Percentiles rank a stretch among this genome's conserved stretches.
These are phyloP conservation scores for Sminthurinus aureus DNA, from an alignment of 2,888 invertebrate species.

Conservation along the genomic window DNA sequence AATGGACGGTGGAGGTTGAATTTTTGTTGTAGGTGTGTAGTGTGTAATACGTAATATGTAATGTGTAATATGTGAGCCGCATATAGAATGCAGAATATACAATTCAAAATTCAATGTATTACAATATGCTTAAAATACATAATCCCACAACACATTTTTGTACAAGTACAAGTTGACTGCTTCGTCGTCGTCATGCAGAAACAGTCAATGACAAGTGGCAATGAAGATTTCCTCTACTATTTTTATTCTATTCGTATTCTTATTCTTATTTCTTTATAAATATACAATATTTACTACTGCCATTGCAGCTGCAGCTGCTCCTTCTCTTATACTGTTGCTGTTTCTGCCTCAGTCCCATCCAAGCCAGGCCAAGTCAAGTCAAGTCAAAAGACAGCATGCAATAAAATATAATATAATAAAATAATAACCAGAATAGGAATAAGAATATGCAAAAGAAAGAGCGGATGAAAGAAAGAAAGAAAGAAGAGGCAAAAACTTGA, in stretches of 20 bases:
- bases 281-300: no score
- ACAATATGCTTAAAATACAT: neutral
- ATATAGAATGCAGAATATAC: no score
- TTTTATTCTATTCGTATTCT: neutral
- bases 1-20: slow-evolving; percentile 4
- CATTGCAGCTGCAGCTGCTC: neutral
- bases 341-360: neutral
- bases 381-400: no score
- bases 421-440: no score
- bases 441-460: no score
- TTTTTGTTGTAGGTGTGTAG: neutral
- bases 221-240: slow-evolving; percentile 31
- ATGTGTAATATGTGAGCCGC: neutral
- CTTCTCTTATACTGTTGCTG: neutral
- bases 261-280: no score
- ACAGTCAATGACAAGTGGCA: slow-evolving; percentile 39
- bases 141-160: neutral
- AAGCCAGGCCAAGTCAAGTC: no score
- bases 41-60: slow-evolving; percentile 13
- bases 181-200: slow-evolving; percentile 11
- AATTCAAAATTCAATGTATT: no score
- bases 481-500: no score
- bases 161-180: neutral
- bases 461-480: no score
- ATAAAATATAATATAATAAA: no score